phyloP scores from a whole-genome alignment of 2,113 vertebrate species.

The Tichodroma muraria region DNA sequence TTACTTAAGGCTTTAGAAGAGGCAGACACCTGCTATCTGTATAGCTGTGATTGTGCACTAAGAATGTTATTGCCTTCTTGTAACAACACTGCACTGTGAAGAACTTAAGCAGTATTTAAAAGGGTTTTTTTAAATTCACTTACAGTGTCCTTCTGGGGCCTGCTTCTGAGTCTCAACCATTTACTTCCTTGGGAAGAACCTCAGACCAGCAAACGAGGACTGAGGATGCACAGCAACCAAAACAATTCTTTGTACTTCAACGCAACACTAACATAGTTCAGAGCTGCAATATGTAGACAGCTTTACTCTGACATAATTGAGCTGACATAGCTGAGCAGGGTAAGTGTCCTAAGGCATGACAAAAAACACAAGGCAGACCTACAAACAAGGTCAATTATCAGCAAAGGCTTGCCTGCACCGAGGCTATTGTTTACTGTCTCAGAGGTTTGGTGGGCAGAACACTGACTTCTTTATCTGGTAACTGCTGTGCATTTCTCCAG shows the following conservation, averaged over 20 bases:
- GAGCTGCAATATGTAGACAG: not conserved
- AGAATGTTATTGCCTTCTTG: not conserved
- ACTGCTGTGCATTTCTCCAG: not conserved
- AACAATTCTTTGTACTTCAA: not conserved
- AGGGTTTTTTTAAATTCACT: not conserved
- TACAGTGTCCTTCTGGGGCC: not conserved
- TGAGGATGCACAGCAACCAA: not conserved
- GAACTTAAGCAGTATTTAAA: not conserved
- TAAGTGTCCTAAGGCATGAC: slow-evolving; percentile 35
- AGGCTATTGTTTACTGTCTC: not conserved
- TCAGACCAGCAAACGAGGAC: not conserved
- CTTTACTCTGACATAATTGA: slow-evolving; percentile 50
- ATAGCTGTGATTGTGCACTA: not conserved
- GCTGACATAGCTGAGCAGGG: slow-evolving; percentile 43
- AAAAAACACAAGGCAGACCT: slow-evolving; percentile 5
- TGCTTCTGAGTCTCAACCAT: not conserved
- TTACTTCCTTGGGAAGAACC: not conserved
- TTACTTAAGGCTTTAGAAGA: not conserved
- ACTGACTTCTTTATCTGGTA: slow-evolving; percentile 40
- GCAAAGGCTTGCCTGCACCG: not conserved
- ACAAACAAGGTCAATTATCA: slow-evolving; percentile 53
- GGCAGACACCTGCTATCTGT: not conserved
- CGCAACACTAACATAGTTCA: not conserved
- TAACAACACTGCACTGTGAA: not conserved
- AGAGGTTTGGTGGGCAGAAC: slow-evolving; percentile 19